phyloP scores from a whole-genome alignment of 1,140 invertebrate genomes.

The Anoplolepis gracilipes region DNA sequence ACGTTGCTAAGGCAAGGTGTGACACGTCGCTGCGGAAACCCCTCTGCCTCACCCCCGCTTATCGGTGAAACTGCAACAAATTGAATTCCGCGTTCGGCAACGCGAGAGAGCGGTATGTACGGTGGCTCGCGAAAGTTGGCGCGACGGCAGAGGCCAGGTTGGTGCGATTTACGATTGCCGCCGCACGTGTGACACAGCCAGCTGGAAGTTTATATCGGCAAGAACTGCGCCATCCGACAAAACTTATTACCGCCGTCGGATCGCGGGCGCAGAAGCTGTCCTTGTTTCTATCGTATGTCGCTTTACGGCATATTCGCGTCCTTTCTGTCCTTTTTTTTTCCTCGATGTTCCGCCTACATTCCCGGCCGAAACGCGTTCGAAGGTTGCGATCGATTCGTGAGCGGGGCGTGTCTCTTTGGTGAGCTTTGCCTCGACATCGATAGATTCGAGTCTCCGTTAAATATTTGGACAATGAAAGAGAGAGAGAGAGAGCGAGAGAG shows the following conservation, averaged over 20 bases:
- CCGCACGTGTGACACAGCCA: slow-evolving; percentile 71
- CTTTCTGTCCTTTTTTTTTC: background rate
- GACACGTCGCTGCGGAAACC: slow-evolving; percentile 14
- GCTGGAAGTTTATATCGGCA: slow-evolving; percentile 58
- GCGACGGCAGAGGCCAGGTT: slow-evolving; percentile 21
- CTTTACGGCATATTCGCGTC: background rate
- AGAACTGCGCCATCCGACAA: slow-evolving; percentile 42
- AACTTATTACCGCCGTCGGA: slow-evolving; percentile 53
- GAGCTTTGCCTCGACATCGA: slow-evolving; percentile 27
- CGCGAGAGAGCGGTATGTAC: slow-evolving; percentile 32
- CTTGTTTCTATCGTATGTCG: slow-evolving; percentile 51
- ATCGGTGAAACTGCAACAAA: slow-evolving; percentile 61
- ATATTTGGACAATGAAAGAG: slow-evolving; percentile 47
- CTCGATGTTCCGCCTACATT: background rate
- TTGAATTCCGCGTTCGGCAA: slow-evolving; percentile 73
- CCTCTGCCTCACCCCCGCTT: background rate
- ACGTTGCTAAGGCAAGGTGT: slow-evolving; percentile 15
- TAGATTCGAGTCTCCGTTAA: slow-evolving; percentile 35
- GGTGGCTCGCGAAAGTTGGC: slow-evolving; percentile 62
- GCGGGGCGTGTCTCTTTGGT: slow-evolving; percentile 43
- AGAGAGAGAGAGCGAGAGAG: background rate
- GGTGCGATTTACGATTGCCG: slow-evolving; percentile 72
- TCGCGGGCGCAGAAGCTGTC: slow-evolving; percentile 23
- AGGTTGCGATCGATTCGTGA: slow-evolving; percentile 54
- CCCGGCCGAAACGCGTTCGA: slow-evolving; percentile 33